Evolutionary conservation across 2,888 invertebrate species (phyloP).

Genomic region (Flabesymbios commensalis): DNA sequence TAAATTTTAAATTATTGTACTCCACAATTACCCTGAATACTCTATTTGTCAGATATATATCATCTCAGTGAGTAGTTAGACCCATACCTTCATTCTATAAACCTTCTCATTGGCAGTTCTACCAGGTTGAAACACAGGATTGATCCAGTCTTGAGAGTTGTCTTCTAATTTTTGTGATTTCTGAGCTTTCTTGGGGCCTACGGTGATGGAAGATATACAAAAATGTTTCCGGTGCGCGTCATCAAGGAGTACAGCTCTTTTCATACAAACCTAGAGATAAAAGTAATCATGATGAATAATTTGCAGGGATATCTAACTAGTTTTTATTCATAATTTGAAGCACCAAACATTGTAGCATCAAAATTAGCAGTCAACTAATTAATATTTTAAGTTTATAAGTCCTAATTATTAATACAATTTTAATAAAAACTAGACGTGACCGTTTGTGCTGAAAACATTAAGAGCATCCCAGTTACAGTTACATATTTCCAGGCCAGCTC

Average conservation of each 20-base stretch:
- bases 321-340: background rate
- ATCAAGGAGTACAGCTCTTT: conserved; percentile 72
- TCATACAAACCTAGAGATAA: conserved; percentile 65
- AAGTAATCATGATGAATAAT: too few species aligned
- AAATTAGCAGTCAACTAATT: too few species aligned
- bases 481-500: too few species aligned
- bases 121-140: conserved; percentile 49
- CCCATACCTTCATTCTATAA: conserved; percentile 54
- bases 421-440: too few species aligned
- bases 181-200: conserved; percentile 56
- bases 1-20: background rate
- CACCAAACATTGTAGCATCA: too few species aligned
- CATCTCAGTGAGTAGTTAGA: background rate
- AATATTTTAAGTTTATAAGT: too few species aligned
- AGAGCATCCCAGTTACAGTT: too few species aligned
- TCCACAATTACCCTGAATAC: background rate
- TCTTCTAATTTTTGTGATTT: conserved; percentile 52
- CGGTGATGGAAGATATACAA: conserved; percentile 65
- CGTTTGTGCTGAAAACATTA: too few species aligned
- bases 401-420: too few species aligned
- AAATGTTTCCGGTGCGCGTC: conserved; percentile 74
- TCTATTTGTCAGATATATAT: background rate
- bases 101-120: conserved; percentile 49
- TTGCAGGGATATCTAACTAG: too few species aligned
- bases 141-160: conserved; percentile 63